Evolutionary conservation across 2,113 vertebrate species (phyloP).

Genomic region (Rhineura floridana): DNA sequence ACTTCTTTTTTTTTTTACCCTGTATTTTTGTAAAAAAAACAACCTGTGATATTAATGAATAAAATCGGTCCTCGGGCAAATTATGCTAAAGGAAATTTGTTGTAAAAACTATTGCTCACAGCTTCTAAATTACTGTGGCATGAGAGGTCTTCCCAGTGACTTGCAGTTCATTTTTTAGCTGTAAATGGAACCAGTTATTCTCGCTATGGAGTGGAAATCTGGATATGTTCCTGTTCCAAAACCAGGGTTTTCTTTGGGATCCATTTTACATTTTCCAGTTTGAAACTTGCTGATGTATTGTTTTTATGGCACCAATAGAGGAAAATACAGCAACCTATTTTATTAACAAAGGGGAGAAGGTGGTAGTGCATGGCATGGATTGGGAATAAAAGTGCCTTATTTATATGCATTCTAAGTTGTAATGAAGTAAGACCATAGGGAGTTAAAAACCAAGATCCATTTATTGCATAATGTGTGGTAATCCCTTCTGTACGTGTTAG

Average conservation of each 20-base stretch:
- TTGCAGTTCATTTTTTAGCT: conserved; percentile 34
- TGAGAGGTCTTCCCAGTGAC: conserved; percentile 6
- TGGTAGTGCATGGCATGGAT: conserved; percentile 7
- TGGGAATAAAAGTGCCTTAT: not conserved
- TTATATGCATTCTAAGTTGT: not conserved
- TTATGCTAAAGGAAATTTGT: conserved; percentile 59
- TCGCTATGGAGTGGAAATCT: conserved; percentile 28
- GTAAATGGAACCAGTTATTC: conserved; percentile 45
- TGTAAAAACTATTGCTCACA: conserved; percentile 16
- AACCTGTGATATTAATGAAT: conserved; percentile 44
- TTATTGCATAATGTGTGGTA: not conserved
- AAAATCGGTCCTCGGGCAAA: conserved; percentile 48
- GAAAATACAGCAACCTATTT: conserved; percentile 19
- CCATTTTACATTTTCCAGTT: conserved; percentile 25
- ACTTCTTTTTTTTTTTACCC: not conserved
- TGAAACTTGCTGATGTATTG: conserved; percentile 33
- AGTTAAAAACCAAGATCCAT: not conserved
- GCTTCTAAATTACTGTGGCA: conserved; percentile 40
- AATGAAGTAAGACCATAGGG: not conserved
- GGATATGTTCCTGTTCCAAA: conserved; percentile 46
- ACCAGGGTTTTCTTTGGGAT: conserved; percentile 37
- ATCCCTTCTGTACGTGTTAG: not conserved
- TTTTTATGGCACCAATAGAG: conserved; percentile 31
- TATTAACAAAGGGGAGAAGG: conserved; percentile 1
- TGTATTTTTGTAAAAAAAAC: no score